Evolutionary conservation across 2,888 invertebrate genomes (phyloP).

Genomic region (Polydrusus pterygomalis): DNA sequence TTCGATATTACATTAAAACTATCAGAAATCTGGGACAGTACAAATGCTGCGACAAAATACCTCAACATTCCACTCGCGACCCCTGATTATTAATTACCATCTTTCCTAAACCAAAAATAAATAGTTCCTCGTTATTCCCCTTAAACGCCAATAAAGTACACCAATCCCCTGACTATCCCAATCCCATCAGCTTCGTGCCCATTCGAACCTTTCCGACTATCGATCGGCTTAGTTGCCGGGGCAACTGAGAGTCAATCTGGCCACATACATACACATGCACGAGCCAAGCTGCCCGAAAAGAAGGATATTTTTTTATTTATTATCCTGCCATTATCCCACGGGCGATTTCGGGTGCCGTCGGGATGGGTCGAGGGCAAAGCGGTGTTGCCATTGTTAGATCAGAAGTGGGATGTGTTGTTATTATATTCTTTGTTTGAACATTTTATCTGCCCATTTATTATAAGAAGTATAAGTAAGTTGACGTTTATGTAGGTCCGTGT

Average conservation of each 20-base stretch:
- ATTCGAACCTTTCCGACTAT: slow-evolving; percentile 53
- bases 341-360: slow-evolving; percentile 53
- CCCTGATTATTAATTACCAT: not conserved
- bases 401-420: slow-evolving; percentile 20
- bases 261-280: slow-evolving; percentile 56
- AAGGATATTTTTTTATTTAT: slow-evolving; percentile 56
- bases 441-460: too few species aligned
- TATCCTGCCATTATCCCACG: slow-evolving; percentile 53
- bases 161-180: slow-evolving; percentile 45
- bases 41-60: too few species aligned
- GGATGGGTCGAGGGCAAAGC: slow-evolving; percentile 45
- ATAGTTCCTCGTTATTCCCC: not conserved
- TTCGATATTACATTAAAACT: too few species aligned
- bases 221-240: slow-evolving; percentile 54
- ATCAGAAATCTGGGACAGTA: too few species aligned
- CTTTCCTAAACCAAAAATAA: not conserved
- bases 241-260: slow-evolving; percentile 57
- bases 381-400: slow-evolving; percentile 37
- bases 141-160: slow-evolving; percentile 22
- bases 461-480: too few species aligned
- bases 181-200: slow-evolving; percentile 41
- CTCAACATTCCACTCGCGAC: too few species aligned
- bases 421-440: not conserved
- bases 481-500: too few species aligned
- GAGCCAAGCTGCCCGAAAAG: slow-evolving; percentile 56